A percentile compares a stretch with the other conserved stretches of the same genome.
phyloP scores from a whole-genome alignment of 2,113 vertebrate genomes.

The Lophotis ruficrista region DNA sequence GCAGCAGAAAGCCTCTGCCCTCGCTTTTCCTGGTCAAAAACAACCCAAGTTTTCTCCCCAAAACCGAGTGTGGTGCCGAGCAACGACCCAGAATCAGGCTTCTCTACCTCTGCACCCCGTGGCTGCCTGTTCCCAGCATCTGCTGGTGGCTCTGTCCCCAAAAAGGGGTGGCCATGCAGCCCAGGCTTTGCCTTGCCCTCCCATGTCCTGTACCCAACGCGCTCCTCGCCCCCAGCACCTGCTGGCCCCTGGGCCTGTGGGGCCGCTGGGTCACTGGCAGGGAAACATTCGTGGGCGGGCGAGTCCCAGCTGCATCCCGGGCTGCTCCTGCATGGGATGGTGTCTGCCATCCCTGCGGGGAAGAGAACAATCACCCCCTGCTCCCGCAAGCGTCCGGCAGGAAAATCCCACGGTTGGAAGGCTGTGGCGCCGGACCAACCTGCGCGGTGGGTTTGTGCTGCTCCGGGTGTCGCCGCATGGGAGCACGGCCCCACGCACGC shows the following conservation, averaged over 20 bases:
- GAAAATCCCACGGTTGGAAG: not conserved
- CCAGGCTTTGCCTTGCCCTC: not conserved
- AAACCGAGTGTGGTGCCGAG: fast-evolving
- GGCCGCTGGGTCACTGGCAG: not conserved
- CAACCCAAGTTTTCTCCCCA: not conserved
- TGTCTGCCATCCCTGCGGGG: not conserved
- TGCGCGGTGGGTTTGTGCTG: fast-evolving
- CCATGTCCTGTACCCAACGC: fast-evolving
- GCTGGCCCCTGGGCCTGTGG: not conserved
- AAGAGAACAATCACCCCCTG: not conserved
- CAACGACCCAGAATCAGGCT: not conserved
- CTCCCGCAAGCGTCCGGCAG: not conserved
- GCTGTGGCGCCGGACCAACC: fast-evolving
- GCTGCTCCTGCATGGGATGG: fast-evolving
- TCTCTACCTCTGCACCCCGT: not conserved
- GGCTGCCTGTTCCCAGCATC: not conserved
- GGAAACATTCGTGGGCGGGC: fast-evolving
- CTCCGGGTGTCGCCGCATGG: not conserved
- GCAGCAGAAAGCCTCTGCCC: not conserved
- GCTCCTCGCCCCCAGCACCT: fast-evolving
- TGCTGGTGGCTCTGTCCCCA: not conserved
- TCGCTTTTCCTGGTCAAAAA: not conserved
- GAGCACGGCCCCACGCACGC: fast-evolving
- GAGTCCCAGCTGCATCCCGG: not conserved
- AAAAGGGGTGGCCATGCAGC: not conserved